These are phyloP conservation scores for Triplophysa siluroides DNA, from an alignment of 2,113 vertebrate genomes.

Conservation along the genomic window DNA sequence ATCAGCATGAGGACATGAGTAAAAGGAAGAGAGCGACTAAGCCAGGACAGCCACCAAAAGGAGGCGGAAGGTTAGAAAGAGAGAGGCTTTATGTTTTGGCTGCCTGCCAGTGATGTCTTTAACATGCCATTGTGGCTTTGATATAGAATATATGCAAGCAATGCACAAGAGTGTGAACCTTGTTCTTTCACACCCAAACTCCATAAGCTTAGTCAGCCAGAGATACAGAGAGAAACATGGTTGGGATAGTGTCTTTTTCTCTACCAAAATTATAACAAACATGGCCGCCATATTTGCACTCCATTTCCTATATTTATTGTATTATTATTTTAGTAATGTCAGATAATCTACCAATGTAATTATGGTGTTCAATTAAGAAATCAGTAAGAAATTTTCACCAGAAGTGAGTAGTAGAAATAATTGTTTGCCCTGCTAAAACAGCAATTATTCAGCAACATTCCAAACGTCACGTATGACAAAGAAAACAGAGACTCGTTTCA, in stretches of 20 bases:
- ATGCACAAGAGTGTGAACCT: slow-evolving; percentile 27
- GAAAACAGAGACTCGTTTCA: slow-evolving; percentile 48
- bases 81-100: slow-evolving; percentile 51
- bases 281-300: slow-evolving; percentile 17
- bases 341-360: slow-evolving; percentile 1
- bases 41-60: slow-evolving; percentile 27
- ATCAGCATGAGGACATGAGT: slow-evolving; percentile 39
- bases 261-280: slow-evolving; percentile 38
- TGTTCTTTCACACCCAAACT: slow-evolving; percentile 39
- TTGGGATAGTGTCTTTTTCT: background rate
- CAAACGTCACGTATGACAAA: slow-evolving; percentile 25
- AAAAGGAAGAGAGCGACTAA: slow-evolving; percentile 16
- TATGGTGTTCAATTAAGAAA: slow-evolving; percentile 33
- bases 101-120: slow-evolving; percentile 67
- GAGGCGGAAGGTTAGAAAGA: slow-evolving; percentile 1
- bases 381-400: slow-evolving; percentile 14
- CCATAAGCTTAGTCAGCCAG: slow-evolving; percentile 11
- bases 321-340: background rate
- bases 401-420: slow-evolving; percentile 23
- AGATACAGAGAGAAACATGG: slow-evolving; percentile 16
- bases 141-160: slow-evolving; percentile 63
- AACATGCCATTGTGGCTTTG: slow-evolving; percentile 66
- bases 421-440: slow-evolving; percentile 4
- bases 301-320: background rate
- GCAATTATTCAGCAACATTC: slow-evolving; percentile 34